Conservation (phyloP, 2,797 vertebrate species). For the Choloepus didactylus region DNA sequence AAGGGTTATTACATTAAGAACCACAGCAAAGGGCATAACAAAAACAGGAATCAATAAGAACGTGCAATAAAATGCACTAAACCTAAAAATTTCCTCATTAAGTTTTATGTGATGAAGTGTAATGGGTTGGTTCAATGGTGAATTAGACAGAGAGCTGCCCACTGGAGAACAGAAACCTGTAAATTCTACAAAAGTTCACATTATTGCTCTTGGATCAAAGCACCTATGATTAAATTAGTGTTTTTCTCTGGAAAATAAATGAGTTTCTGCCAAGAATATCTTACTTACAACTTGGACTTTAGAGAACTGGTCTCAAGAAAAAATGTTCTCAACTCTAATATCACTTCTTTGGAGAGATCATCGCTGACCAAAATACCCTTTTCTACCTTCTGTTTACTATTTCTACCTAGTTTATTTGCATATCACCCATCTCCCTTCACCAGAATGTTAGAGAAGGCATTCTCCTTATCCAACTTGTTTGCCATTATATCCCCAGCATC, state of each 20-base stretch:
- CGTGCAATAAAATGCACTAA: neutral
- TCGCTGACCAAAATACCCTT: neutral
- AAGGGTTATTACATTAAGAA: constrained; percentile 33
- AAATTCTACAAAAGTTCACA: neutral
- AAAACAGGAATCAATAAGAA: neutral
- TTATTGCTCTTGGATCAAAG: neutral
- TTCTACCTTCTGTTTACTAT: neutral
- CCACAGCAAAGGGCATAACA: neutral
- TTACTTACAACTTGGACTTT: constrained; percentile 32
- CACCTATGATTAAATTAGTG: neutral
- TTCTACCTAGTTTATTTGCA: neutral
- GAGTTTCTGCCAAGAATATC: constrained; percentile 33
- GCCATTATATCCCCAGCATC: neutral
- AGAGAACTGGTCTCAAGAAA: constrained; percentile 6
- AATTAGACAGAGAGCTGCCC: constrained; percentile 8
- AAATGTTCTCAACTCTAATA: constrained; percentile 12
- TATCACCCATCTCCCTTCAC: neutral
- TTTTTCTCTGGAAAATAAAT: constrained; percentile 12
- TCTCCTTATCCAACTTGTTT: neutral
- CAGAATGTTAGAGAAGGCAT: neutral
- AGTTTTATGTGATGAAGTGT: neutral
- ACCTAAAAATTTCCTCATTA: neutral
- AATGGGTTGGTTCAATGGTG: neutral
- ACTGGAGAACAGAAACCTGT: neutral
- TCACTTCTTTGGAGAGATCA: neutral